A percentile compares a stretch with the other conserved stretches of the same genome.
These are phyloP conservation scores for Varroa destructor DNA, from an alignment of 1,140 invertebrate genomes.

Conservation along the genomic window DNA sequence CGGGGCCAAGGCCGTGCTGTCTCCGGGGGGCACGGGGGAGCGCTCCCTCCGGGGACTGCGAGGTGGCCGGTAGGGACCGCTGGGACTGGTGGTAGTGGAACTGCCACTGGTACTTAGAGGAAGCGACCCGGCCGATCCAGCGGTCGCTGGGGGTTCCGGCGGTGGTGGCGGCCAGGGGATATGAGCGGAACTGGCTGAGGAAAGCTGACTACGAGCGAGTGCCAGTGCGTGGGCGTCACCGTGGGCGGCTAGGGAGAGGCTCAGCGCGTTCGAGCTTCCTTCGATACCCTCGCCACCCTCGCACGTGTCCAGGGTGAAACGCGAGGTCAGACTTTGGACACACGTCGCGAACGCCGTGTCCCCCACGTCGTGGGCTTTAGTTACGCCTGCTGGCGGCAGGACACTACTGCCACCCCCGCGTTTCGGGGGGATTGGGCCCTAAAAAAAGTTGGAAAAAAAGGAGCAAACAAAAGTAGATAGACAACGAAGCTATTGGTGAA, in stretches of 20 bases:
- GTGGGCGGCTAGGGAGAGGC: not conserved
- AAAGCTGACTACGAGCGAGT: constrained; percentile 12
- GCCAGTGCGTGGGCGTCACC: constrained; percentile 16
- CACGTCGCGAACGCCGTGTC: constrained; percentile 27
- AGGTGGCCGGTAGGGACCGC: constrained; percentile 1
- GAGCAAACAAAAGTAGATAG: no score
- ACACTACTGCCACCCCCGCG: not conserved
- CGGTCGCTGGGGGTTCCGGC: not conserved
- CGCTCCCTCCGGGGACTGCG: constrained; percentile 13
- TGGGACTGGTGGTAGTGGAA: constrained; percentile 1
- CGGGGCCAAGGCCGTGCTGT: constrained; percentile 5
- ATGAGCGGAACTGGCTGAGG: constrained; percentile 16
- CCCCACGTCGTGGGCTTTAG: constrained; percentile 13
- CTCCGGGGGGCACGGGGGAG: constrained; percentile 17
- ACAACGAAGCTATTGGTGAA: no score
- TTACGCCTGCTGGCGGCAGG: not conserved
- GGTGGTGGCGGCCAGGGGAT: constrained; percentile 22
- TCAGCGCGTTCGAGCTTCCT: no score
- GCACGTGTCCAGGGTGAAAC: constrained; percentile 27
- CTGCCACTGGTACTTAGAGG: no score
- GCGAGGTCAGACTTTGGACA: constrained; percentile 27
- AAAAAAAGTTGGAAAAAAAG: no score
- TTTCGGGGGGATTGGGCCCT: constrained; percentile 23
- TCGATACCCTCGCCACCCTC: not conserved
- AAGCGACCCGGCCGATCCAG: no score